A percentile compares a stretch with the other conserved stretches of the same genome.
These are phyloP conservation scores for Steinernema carpocapsae DNA, from an alignment of 2,888 invertebrate species.

Conservation along the genomic window DNA sequence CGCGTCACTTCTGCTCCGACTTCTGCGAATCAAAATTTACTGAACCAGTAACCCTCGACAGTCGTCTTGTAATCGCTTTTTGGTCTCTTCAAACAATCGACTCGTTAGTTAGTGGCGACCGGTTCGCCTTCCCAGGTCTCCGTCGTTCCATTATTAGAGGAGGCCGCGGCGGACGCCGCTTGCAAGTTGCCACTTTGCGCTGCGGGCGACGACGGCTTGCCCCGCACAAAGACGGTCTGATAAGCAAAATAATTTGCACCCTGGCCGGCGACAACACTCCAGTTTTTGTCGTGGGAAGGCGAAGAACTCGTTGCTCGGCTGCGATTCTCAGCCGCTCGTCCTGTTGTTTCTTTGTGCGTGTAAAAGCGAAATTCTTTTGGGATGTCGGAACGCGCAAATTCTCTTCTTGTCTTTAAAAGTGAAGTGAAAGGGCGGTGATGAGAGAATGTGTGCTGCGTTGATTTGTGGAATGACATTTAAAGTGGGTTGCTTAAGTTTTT, in stretches of 20 bases:
- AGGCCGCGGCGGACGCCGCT: too few relatives aligned
- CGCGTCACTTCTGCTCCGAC: too few relatives aligned
- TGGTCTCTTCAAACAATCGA: too few relatives aligned
- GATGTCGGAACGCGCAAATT: not conserved
- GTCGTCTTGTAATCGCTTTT: too few relatives aligned
- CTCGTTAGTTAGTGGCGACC: too few relatives aligned
- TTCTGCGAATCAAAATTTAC: too few relatives aligned
- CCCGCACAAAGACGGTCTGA: not conserved
- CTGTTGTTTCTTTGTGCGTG: conserved; percentile 1
- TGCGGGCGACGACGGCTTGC: not conserved
- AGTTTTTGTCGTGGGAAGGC: not conserved
- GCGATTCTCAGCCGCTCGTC: not conserved
- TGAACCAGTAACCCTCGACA: too few relatives aligned
- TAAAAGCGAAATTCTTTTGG: not conserved
- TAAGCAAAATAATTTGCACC: conserved; percentile 7
- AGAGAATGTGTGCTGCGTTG: too few relatives aligned
- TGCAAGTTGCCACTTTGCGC: conserved; percentile 16
- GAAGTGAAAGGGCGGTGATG: not conserved
- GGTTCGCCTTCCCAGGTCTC: too few relatives aligned
- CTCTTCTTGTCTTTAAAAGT: not conserved
- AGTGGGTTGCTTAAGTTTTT: too few relatives aligned
- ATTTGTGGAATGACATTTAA: too few relatives aligned
- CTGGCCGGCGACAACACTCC: not conserved
- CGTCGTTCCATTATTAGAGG: too few relatives aligned
- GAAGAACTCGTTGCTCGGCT: not conserved